Evolutionary conservation across 1,140 invertebrate species (phyloP).

Genomic region (Drosophila mojavensis): DNA sequence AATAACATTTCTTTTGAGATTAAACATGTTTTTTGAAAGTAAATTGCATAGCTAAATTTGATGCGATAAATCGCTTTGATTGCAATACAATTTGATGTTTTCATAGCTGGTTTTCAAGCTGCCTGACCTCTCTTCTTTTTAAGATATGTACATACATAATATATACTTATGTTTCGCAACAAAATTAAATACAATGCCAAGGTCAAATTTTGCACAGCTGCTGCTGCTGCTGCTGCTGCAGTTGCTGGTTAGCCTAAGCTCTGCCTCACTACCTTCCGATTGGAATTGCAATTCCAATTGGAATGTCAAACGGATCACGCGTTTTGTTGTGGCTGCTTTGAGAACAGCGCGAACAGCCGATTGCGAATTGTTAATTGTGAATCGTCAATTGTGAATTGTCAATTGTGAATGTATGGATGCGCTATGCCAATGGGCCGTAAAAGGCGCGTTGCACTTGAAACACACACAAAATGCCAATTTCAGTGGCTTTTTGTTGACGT

Average conservation of each 20-base stretch:
- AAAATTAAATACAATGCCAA: constrained; percentile 80
- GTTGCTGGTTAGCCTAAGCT: constrained; percentile 1
- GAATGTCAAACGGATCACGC: constrained; percentile 78
- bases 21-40: too few relatives aligned
- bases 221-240: constrained; percentile 9
- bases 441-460: constrained; percentile 73
- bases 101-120: background rate
- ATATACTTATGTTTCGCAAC: constrained; percentile 63
- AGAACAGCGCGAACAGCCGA: constrained; percentile 20
- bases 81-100: background rate
- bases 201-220: constrained; percentile 66
- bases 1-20: too few relatives aligned
- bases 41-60: too few relatives aligned
- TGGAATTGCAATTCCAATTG: constrained; percentile 38
- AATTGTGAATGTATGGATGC: constrained; percentile 35
- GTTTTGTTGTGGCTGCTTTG: constrained; percentile 34
- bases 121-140: constrained; percentile 1
- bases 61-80: background rate
- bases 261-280: constrained; percentile 2
- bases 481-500: constrained; percentile 25
- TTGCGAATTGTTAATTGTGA: constrained; percentile 10
- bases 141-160: constrained; percentile 28
- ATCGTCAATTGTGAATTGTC: constrained; percentile 14
- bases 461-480: constrained; percentile 60
- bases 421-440: constrained; percentile 40